Base-by-base conservation (phyloP, 1,140 invertebrate species). In the Lutraria rhynchaena region DNA sequence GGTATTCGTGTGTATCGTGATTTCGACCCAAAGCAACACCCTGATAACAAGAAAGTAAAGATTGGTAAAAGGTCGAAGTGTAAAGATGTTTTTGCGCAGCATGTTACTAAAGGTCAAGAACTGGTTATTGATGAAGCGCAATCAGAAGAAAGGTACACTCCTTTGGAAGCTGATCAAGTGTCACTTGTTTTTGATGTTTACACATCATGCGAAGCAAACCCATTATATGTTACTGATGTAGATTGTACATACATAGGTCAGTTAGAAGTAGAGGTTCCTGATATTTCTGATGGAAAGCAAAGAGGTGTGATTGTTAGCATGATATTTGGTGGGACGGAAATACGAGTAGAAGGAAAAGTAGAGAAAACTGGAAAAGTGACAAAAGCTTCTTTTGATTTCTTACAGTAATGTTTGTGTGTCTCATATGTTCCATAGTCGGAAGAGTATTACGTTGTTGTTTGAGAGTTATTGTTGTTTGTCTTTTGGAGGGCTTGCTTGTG, bases 311-410 rank as follows among this genome's bases (percentile, higher is more conserved):
- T 35, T 5, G 74, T 77, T 19, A 65, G 29, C n/a, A 63, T 77
- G 74, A 77, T 67, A n/a, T 77, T 77, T 53, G 74, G 74, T 13
- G 74, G 61, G 53, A 67, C 61, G 1, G 61, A 77, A 57, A 24
- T 67, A 11, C n/a, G 13, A 5, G 75, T 77, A 17, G 60, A 77
- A 27, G 61, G 31, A 9, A 33, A 27, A 29, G 74, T 63, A 5
- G 49, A 77, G 27, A 77, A 37, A 65, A 77, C 74, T 1, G 24
- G 49, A 37, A 53, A 77, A 44, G 51, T 77, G 22, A 55, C 74
- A 0, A 77, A 77, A 11, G 61, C 60, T n/a, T 37, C 7, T 13
- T 55, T 77, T 17, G 37, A 77, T 65, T 67, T 77, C 22, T 44
- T 77, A n/a, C 41, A 61, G 41, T 75, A 51, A 73, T 69, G 22